phyloP scores from a whole-genome alignment of 2,797 vertebrate species.

The Rhinoraja longicauda region DNA sequence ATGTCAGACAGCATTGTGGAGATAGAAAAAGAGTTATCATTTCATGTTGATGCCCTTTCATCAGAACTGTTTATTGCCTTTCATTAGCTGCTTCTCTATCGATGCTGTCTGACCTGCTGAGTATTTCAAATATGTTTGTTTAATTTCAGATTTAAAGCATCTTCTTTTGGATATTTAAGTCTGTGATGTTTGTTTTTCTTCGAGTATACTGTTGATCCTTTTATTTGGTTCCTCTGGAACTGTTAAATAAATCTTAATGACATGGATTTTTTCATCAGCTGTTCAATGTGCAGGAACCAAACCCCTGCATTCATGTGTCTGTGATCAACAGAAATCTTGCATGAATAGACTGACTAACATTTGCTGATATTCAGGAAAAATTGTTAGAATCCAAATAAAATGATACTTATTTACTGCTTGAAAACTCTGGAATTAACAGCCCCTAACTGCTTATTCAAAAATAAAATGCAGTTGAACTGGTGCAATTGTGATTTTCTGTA shows the following conservation, averaged over 20 bases:
- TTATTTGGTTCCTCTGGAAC: neutral
- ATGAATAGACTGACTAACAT: constrained; percentile 13
- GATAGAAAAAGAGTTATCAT: no score
- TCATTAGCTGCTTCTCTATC: no score
- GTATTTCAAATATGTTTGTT: no score
- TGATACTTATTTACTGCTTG: neutral
- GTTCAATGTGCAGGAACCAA: neutral
- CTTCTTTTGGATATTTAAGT: neutral
- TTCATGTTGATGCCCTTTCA: no score
- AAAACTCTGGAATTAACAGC: constrained; percentile 12
- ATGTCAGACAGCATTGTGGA: no score
- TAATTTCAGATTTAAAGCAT: no score
- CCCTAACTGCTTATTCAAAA: neutral
- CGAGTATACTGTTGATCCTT: neutral
- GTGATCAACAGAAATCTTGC: neutral
- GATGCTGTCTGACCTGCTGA: no score
- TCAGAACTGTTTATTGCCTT: no score
- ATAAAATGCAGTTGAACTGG: neutral
- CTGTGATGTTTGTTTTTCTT: neutral
- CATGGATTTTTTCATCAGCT: neutral
- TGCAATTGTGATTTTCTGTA: constrained; percentile 28
- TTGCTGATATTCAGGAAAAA: constrained; percentile 38
- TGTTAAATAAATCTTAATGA: neutral
- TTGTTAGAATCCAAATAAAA: constrained; percentile 30
- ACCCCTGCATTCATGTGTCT: neutral